Evolutionary conservation across 2,797 vertebrate genomes (phyloP), one percentile per base, ranked within the genome.

Genomic region (Calcarius lapponicus): DNA sequence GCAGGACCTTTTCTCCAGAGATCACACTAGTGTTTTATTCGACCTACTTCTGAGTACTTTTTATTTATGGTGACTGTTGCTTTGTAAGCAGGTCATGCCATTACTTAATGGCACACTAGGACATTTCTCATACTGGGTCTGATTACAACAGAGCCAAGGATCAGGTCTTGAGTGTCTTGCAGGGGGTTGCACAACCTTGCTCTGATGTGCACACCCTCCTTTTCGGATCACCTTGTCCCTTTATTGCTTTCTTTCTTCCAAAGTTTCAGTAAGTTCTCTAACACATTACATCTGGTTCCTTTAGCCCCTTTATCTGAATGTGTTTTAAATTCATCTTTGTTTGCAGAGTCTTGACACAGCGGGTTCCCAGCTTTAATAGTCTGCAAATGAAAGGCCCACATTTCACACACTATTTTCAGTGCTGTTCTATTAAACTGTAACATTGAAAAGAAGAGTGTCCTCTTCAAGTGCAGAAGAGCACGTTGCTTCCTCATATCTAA

Each of bases 371-470:
- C 90, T 96, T 90, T 95, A 95, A 96, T 95, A 95, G 93, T 80
- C 95, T 96, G 90, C 64, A 36, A 93, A 90, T 95, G 96, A 96
- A 97, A 96, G 95, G 83, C 78, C 95, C 89, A 95, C 94, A 93
- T 97, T 93, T 97, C 92, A 93, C 84, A 89, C 1, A 5, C 90
- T 96, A 95, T 96, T 97, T 97, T 96, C 94, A 92, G 95, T 90
- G 12, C 64, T 9, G 4, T 57, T 93, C 93, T 67, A 88, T 96
- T 96, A 96, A 96, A 95, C 64, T 85, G 86, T 89, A 94, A 92
- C 88, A 57, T 9, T 79, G 94, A 92, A 92, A 94, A 95, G 87
- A 95, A 95, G 86, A 94, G 86, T 70, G 84, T 93, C 86, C 80
- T 76, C 96, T 95, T 93, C 92, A 85, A 81, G 78, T 70, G 74